These are phyloP conservation scores for Chrysina gloriosa DNA, from an alignment of 2,888 invertebrate species.

Conservation along the genomic window DNA sequence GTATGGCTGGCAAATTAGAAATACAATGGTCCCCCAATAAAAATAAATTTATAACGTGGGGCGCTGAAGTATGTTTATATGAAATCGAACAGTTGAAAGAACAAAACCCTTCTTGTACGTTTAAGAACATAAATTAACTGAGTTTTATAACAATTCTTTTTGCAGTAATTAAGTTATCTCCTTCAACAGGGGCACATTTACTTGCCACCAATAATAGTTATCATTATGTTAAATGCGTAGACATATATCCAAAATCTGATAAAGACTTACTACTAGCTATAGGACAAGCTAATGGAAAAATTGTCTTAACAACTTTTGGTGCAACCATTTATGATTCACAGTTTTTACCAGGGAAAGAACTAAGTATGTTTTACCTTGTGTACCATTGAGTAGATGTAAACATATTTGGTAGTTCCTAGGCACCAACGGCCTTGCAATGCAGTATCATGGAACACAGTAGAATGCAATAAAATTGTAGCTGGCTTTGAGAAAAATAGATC, in stretches of 20 bases:
- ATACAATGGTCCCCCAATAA: slow-evolving; percentile 88
- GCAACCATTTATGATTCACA: slow-evolving; percentile 75
- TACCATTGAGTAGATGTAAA: too few species aligned
- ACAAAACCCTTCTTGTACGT: slow-evolving; percentile 62
- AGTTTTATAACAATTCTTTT: background rate
- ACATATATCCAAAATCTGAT: slow-evolving; percentile 83
- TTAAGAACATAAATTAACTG: slow-evolving; percentile 2
- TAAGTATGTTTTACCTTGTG: slow-evolving; percentile 69
- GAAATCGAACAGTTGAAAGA: slow-evolving; percentile 77
- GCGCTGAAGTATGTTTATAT: slow-evolving; percentile 89
- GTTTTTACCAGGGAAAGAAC: slow-evolving; percentile 80
- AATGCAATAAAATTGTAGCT: slow-evolving; percentile 84
- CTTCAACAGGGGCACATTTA: slow-evolving; percentile 75
- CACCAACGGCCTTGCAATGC: slow-evolving; percentile 88
- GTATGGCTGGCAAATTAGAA: slow-evolving; percentile 75
- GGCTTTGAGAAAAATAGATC: slow-evolving; percentile 91
- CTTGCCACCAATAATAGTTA: slow-evolving; percentile 79
- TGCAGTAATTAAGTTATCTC: slow-evolving; percentile 76
- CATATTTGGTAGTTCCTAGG: slow-evolving; percentile 75
- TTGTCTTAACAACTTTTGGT: slow-evolving; percentile 82
- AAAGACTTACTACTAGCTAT: slow-evolving; percentile 86
- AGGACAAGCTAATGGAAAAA: slow-evolving; percentile 90
- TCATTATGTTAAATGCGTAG: slow-evolving; percentile 86
- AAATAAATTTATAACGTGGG: slow-evolving; percentile 91
- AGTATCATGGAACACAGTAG: slow-evolving; percentile 88